These are phyloP conservation scores for Heteronetta atricapilla DNA, from an alignment of 2,113 vertebrate genomes.

Conservation along the genomic window DNA sequence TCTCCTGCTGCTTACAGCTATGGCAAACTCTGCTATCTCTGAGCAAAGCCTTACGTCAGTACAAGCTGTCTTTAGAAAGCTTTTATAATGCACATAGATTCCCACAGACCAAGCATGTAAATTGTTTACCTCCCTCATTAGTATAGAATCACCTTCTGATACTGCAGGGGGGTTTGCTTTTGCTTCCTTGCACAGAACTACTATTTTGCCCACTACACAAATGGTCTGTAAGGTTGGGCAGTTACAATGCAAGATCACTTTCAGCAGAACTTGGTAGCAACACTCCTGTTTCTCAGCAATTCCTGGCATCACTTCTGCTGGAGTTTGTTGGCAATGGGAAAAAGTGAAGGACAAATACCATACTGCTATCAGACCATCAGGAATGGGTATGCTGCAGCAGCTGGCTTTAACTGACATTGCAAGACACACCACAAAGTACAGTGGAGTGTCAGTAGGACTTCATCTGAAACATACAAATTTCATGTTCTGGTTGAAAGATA, in stretches of 20 bases:
- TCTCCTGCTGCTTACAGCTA: neutral
- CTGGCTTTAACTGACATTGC: neutral
- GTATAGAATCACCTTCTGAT: neutral
- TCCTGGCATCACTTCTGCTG: neutral
- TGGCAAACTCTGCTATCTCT: neutral
- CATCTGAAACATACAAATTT: neutral
- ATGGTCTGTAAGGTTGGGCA: rapidly evolving
- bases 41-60: neutral
- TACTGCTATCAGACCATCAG: neutral
- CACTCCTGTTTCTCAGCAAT: neutral
- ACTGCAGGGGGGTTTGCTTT: neutral
- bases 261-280: neutral
- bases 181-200: neutral
- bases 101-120: rapidly evolving
- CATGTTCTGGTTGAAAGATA: neutral
- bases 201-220: neutral
- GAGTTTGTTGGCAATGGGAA: neutral
- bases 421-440: neutral
- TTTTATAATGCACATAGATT: neutral
- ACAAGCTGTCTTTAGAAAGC: neutral
- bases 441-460: neutral
- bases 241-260: neutral
- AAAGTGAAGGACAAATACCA: neutral
- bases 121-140: neutral
- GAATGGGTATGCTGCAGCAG: neutral